Base-by-base conservation (phyloP, 2,113 vertebrate genomes). In the Pseudorasbora parva region DNA sequence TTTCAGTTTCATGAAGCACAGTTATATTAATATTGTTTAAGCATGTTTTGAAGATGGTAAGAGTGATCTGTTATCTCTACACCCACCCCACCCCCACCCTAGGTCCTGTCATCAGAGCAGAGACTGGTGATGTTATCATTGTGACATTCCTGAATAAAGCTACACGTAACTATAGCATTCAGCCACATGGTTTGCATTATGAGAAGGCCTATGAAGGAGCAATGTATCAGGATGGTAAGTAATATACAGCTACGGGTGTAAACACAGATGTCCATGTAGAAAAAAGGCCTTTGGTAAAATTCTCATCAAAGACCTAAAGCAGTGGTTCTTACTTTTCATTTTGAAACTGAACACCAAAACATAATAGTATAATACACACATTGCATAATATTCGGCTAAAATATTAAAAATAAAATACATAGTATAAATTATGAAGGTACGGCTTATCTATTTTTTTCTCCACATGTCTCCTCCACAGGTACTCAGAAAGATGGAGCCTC, bases 61-160 rank as follows among this genome's bases (percentile, higher is more conserved):
- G 7, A 30, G 3, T 68, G 19, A n/a, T 41, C 0, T 0, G 4
- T 68, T 68, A 41, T 41, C 1, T 68, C 64, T 41, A 0, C 19
- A 54, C 9, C 8, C 15, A 15, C 8, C 9, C 8, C 15, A 15
- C 8, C 14, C 59, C 19, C 21, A 66, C 30, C 7, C 54, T 85
- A 99, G 98, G 98, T 54, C 97, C 97, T 0, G 94, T 97, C 68
- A 95, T 99, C 90, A 96, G 95, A 91, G 96, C 94, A 69, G 97
- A 99, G 91, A 94, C 95, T 62, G 97, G 97, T 79, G 97, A 99
- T 43, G 95, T 91, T 0, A 86, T 99, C 33, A 87, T 91, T 51
- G 95, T 99, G 84, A 96, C 94, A 9, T 98, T 99, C 93, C 86
- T 93, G 79, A 99, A 99, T 90, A 96, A 91, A 81, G 97, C 96